Base-by-base conservation (phyloP, 2,888 invertebrate genomes). In the Tethea ocularis region DNA sequence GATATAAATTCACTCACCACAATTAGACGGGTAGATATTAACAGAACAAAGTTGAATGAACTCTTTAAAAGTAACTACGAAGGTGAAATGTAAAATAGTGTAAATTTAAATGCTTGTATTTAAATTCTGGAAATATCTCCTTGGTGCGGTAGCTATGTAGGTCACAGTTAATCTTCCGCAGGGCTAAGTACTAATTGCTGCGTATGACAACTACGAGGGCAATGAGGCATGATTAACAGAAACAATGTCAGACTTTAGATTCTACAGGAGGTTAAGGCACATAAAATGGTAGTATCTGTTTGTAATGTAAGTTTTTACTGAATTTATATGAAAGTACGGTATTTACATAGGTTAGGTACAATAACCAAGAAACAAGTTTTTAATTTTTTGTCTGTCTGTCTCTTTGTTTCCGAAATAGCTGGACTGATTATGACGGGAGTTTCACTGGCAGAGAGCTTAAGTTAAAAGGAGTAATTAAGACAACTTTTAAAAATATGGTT, bases 151-250 rank as follows among this genome's bases (percentile, higher is more conserved):
- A 46, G 46, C 17, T 20, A 46, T 46, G 46, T 46, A 46, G 46
- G 46, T 20, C 46, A 46, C 59, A 61, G 64, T 70, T 65, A 70
- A 67, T 68, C 69, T 66, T 64, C 61, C 57, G 61, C 46, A 46
- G 46, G 46, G 46, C 20, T 10, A n/a, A n/a, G n/a, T n/a, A 20
- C 46, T 46, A 59, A 60, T 61, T 63, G 59, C 61, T 71, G 67
- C 66, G 67, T 69, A 73, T 76, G 74, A 73, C 71, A 74, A 73
- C 68, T 65, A 72, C 66, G 67, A 63, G 51, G 59, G 68, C 61
- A 71, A 63, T 67, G 70, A 64, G 63, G 66, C 70, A 67, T 74
- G 72, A 74, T 75, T 72, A 75, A 75, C 66, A 69, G 74, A 70
- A 58, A 60, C 66, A 63, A 64, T 68, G 68, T 58, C 38, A 46